Evolutionary conservation across 2,797 vertebrate species (phyloP).

Genomic region (Nothura maculosa): DNA sequence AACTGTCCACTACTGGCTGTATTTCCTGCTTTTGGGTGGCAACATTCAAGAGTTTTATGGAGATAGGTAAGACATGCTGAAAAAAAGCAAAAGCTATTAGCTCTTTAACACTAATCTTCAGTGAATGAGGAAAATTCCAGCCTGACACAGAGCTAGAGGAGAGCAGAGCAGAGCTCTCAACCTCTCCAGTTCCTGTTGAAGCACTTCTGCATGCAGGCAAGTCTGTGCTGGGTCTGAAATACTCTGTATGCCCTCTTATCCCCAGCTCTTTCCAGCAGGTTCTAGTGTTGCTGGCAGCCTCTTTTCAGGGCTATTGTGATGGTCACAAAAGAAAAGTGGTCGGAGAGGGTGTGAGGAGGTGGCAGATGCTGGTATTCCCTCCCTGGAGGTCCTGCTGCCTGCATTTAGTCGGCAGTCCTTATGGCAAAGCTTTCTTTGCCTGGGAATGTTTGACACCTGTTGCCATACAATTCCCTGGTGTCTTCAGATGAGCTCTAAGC

Average conservation of each 20-base stretch:
- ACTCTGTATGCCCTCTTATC: neutral
- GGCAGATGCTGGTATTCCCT: neutral
- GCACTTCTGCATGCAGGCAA: neutral
- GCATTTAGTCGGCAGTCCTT: accelerated
- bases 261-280: neutral
- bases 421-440: neutral
- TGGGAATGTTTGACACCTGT: accelerated
- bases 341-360: neutral
- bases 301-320: neutral
- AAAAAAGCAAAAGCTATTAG: neutral
- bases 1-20: neutral
- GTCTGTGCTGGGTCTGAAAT: neutral
- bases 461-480: neutral
- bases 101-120: neutral
- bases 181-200: neutral
- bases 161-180: neutral
- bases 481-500: neutral
- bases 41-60: neutral
- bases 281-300: neutral
- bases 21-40: neutral
- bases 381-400: neutral
- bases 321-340: neutral
- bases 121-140: neutral
- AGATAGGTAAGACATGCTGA: neutral
- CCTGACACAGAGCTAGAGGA: neutral